A percentile compares a stretch with the other conserved stretches of the same genome.
Conservation (phyloP, 2,888 invertebrate species). For the Ametastegia equiseti region DNA sequence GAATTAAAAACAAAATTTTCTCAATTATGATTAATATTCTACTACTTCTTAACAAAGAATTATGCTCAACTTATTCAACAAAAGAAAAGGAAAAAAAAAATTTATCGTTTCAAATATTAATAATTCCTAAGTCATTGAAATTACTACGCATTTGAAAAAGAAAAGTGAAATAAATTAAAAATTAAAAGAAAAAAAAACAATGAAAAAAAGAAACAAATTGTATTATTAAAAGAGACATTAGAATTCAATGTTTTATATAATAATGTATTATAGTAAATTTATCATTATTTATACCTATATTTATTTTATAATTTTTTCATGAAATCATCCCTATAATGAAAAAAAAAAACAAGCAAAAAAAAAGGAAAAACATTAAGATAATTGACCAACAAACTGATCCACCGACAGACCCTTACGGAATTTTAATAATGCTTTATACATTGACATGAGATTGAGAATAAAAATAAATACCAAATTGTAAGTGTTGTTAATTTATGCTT, state of each 20-base stretch:
- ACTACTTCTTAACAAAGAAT: conserved; percentile 52
- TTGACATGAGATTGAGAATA: conserved; percentile 71
- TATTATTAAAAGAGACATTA: conserved; percentile 58
- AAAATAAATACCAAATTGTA: conserved; percentile 68
- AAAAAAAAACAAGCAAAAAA: conserved; percentile 42
- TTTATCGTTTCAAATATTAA: conserved; percentile 50
- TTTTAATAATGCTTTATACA: conserved; percentile 75
- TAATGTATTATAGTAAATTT: conserved; percentile 74
- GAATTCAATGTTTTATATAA: conserved; percentile 69
- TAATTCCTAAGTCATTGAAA: conserved; percentile 49
- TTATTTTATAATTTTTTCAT: conserved; percentile 71
- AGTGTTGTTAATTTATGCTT: conserved; percentile 31
- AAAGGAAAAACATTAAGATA: conserved; percentile 50
- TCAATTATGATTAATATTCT: conserved; percentile 43
- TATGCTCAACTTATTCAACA: conserved; percentile 55
- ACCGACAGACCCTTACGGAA: conserved; percentile 64
- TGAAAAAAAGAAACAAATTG: conserved; percentile 49
- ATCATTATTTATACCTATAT: conserved; percentile 73
- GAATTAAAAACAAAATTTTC: too few relatives aligned
- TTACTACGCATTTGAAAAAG: conserved; percentile 40
- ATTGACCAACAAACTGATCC: conserved; percentile 72
- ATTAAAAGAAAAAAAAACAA: too few relatives aligned
- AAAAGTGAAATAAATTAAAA: too few relatives aligned
- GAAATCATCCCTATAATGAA: conserved; percentile 62
- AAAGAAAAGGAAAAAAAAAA: conserved; percentile 43